Conservation (phyloP, 2,888 invertebrate genomes). For the Pinctada fucata region DNA sequence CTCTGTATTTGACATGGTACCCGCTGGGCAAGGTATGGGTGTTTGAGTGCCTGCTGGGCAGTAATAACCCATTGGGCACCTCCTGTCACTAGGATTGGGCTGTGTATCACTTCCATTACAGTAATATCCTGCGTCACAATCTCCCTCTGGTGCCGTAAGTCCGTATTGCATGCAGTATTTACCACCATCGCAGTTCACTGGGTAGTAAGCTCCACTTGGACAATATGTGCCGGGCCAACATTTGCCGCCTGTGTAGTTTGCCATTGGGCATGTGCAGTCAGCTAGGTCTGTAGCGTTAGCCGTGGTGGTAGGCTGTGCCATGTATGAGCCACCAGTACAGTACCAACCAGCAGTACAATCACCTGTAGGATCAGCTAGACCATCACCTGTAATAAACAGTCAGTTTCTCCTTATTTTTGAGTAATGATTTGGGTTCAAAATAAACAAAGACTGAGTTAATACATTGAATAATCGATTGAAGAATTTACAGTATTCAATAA, state of each 20-base stretch:
- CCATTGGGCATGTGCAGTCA: slow-evolving; percentile 68
- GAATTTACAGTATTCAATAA: too few relatives aligned
- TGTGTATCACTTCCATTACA: slow-evolving; percentile 66
- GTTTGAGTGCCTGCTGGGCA: slow-evolving; percentile 64
- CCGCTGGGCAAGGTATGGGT: slow-evolving; percentile 70
- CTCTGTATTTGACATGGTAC: slow-evolving; percentile 65
- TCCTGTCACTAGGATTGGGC: slow-evolving; percentile 59
- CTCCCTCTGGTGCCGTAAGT: slow-evolving; percentile 63
- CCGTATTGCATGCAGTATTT: slow-evolving; percentile 68
- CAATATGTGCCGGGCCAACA: slow-evolving; percentile 75
- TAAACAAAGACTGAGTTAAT: too few relatives aligned
- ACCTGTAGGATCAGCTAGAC: slow-evolving; percentile 64
- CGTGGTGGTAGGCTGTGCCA: slow-evolving; percentile 59
- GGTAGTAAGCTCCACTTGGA: slow-evolving; percentile 67
- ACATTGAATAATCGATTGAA: too few relatives aligned
- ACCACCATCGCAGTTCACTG: slow-evolving; percentile 68
- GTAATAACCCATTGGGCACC: slow-evolving; percentile 70
- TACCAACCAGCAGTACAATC: slow-evolving; percentile 73
- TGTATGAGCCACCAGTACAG: slow-evolving; percentile 70
- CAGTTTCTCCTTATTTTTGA: neutral
- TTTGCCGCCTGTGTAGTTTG: slow-evolving; percentile 72
- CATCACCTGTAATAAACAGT: slow-evolving; percentile 63
- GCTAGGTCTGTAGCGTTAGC: slow-evolving; percentile 62
- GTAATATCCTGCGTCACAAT: slow-evolving; percentile 69
- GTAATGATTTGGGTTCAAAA: too few relatives aligned